These are phyloP conservation scores for Sclerurus mexicanus DNA, from an alignment of 2,113 vertebrate species.

Conservation along the genomic window DNA sequence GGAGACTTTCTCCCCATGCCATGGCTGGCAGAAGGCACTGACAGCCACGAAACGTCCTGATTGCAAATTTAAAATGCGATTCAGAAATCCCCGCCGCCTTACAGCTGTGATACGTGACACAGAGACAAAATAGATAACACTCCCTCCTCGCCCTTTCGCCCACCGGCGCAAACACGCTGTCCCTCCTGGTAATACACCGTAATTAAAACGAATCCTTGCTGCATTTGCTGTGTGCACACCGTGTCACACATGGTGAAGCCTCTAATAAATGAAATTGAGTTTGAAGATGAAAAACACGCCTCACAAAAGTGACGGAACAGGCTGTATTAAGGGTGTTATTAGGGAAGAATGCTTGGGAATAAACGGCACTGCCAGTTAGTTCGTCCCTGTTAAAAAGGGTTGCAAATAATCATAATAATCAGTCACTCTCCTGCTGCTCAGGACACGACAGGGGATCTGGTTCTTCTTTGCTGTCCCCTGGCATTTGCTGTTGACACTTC, in stretches of 20 bases:
- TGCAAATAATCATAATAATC: constrained; percentile 28
- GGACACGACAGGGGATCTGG: not conserved
- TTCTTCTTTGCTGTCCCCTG: not conserved
- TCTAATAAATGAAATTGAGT: constrained; percentile 54
- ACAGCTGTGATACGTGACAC: not conserved
- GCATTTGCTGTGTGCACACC: not conserved
- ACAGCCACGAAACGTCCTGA: not conserved
- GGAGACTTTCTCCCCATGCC: not conserved
- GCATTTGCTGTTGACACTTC: not conserved
- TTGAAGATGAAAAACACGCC: constrained; percentile 54
- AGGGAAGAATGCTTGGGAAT: constrained; percentile 34
- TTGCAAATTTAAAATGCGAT: not conserved
- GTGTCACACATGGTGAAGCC: not conserved
- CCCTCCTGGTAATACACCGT: not conserved
- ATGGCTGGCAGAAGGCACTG: not conserved
- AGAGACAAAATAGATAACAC: not conserved
- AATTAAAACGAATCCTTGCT: constrained; percentile 30
- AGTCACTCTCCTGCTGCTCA: not conserved
- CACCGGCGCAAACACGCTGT: not conserved
- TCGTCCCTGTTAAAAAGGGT: not conserved
- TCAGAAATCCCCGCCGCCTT: not conserved
- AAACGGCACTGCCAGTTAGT: not conserved
- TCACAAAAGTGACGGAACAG: constrained; percentile 27
- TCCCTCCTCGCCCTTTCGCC: not conserved
- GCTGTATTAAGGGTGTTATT: constrained; percentile 42